Base-by-base conservation (phyloP, 2,888 invertebrate species). In the Colostygia pectinataria region DNA sequence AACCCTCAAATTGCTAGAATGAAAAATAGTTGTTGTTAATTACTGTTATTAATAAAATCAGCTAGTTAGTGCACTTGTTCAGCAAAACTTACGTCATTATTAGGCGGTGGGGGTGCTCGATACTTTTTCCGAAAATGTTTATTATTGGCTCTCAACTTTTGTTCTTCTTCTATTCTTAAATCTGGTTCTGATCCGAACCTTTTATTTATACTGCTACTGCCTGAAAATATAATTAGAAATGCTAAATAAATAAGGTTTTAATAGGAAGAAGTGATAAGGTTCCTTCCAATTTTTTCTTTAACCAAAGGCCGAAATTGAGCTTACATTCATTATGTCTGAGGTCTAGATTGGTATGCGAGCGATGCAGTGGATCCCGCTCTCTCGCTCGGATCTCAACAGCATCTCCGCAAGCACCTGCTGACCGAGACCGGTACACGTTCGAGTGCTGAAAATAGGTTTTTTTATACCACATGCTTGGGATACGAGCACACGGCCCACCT, bases 121-220 rank as follows among this genome's bases (percentile, higher is more conserved):
- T 95, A 95, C 80, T 95, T 95, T 74, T 96, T 94, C 65, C 94
- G 94, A 68, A 94, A 94, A 47, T 92, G 91, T 78, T 85, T 87
- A 52, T 80, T 84, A 44, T 74, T 80, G 59, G 65, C 74, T 71
- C 72, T 79, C 48, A 71, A 63, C 49, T 84, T 84, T 39, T 81
- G 80, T 56, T 89, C 88, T 53, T 90, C 85, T 69, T 86, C 83
- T 56, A 78, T 70, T 29, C 90, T 78, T 25, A 95, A 82, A 77
- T 96, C 95, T 10, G 95, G 95, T 71, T 95, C 95, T 38, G 95
- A 95, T 38, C 93, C 94, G 74, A 93, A 95, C 61, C 92, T 86
- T 74, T 94, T 93, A 49, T 74, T 85, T 29, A 80, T 48, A 54
- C 64, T 73, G 53, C 70, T 78, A 57, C 69, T 79, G 58, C 71